These are phyloP conservation scores for Limenitis camilla DNA, from an alignment of 2,888 invertebrate genomes.

Conservation along the genomic window DNA sequence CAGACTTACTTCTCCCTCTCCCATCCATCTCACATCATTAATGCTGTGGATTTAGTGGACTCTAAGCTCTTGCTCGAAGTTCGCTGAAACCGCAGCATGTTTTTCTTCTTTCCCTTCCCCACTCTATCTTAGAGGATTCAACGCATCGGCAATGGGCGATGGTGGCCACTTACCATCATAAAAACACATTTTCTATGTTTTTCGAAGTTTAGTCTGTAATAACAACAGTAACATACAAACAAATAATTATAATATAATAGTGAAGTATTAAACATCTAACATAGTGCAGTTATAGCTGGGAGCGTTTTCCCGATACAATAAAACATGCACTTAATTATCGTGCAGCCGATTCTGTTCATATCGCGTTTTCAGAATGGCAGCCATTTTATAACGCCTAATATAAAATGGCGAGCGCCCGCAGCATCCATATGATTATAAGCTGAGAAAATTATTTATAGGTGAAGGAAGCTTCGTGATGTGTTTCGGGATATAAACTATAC, in stretches of 20 bases:
- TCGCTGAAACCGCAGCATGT: no score
- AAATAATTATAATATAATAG: neutral
- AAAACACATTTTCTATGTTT: no score
- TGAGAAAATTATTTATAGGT: slow-evolving; percentile 16
- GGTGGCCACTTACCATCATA: no score
- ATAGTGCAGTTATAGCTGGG: slow-evolving; percentile 20
- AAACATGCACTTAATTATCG: slow-evolving; percentile 27
- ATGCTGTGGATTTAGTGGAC: no score
- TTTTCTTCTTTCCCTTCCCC: no score
- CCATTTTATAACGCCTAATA: slow-evolving; percentile 27
- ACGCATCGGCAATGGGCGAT: no score
- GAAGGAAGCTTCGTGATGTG: slow-evolving; percentile 1
- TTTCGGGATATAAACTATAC: no score
- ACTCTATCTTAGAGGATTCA: no score
- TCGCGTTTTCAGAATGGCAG: slow-evolving; percentile 26
- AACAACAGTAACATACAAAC: neutral
- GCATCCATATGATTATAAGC: slow-evolving; percentile 29
- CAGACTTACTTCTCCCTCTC: no score
- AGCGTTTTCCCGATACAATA: slow-evolving; percentile 26
- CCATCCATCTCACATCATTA: no score
- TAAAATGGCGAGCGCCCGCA: slow-evolving; percentile 24
- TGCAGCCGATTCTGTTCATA: slow-evolving; percentile 25
- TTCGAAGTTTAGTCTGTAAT: no score
- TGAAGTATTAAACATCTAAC: slow-evolving; percentile 1
- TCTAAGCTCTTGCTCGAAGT: no score